Evolutionary conservation across 2,888 invertebrate genomes (phyloP), one percentile per base, ranked within the genome.

Genomic region (Acleris literana): DNA sequence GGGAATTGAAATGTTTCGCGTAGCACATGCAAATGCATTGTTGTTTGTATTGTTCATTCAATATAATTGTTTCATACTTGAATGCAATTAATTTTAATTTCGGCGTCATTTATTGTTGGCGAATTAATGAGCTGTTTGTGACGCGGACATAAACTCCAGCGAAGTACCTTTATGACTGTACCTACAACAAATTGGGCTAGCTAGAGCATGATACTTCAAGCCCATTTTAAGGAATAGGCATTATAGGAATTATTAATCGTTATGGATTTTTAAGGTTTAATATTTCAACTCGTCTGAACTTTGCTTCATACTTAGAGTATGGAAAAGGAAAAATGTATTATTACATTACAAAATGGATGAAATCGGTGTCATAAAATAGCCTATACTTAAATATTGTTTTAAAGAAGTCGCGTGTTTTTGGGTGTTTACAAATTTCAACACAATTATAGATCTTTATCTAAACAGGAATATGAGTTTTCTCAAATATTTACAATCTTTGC

Each of bases 31-130:
- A 39, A 39, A 39, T 25, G 22, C 20, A 25, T 57, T 57, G 20
- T 46, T 46, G 11, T 46, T 46, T 25, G 25, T 5, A 25, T 46
- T 17, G 57, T 57, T 57, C 25, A 57, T 57, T 57, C 22, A 57
- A 57, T 57, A 16, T 59, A 72, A 72, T 73, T 70, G 71, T 75
- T 72, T 70, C 66, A 71, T 72, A 68, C 68, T 71, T 68, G 71
- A 69, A 70, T 70, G 64, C 72, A 76, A 73, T 76, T 75, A 75
- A 70, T 74, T 66, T 49, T 70, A 71, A 73, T 76, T 73, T 70
- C 67, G 51, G 67, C 61, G 62, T 75, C 69, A 74, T 74, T 73
- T 64, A 70, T 68, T 71, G 63, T 61, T 58, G 55, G 48, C 60
- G 67, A 71, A 70, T 72, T 72, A 72, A 67, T 68, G 69, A 52